These are phyloP conservation scores for Pyrgus malvae DNA, from an alignment of 2,888 invertebrate species.

Conservation along the genomic window DNA sequence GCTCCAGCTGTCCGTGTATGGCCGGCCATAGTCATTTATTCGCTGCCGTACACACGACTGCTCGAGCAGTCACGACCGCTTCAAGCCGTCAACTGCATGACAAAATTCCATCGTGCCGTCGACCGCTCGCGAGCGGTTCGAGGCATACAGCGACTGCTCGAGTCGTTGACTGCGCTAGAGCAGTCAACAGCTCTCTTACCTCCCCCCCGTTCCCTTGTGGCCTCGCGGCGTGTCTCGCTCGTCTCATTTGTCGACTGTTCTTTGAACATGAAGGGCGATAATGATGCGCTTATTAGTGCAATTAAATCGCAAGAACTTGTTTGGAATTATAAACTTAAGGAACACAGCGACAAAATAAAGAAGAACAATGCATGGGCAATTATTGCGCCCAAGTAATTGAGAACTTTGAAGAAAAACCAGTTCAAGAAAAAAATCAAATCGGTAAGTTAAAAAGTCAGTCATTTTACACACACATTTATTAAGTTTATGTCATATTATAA, in stretches of 20 bases:
- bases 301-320: slow-evolving; percentile 37
- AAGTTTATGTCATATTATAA: slow-evolving; percentile 10
- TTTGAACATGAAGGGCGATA: slow-evolving; percentile 36
- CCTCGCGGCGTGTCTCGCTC: slow-evolving; percentile 6
- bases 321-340: slow-evolving; percentile 36
- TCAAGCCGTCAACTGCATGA: slow-evolving; percentile 38
- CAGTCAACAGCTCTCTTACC: slow-evolving; percentile 24
- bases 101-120: slow-evolving; percentile 35
- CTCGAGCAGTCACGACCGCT: slow-evolving; percentile 40
- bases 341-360: slow-evolving; percentile 38
- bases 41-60: slow-evolving; percentile 34
- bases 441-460: slow-evolving; percentile 15
- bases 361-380: slow-evolving; percentile 38
- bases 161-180: slow-evolving; percentile 29
- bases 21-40: slow-evolving; percentile 30
- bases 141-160: slow-evolving; percentile 34
- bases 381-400: slow-evolving; percentile 37
- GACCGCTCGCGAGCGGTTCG: slow-evolving; percentile 30
- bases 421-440: slow-evolving; percentile 23
- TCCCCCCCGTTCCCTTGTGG: slow-evolving; percentile 3
- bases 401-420: slow-evolving; percentile 37
- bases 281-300: slow-evolving; percentile 37
- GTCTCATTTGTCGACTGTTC: slow-evolving; percentile 29
- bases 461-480: slow-evolving; percentile 20
- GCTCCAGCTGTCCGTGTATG: too few relatives aligned